A percentile compares a stretch with the other conserved stretches of the same genome.
phyloP scores from a whole-genome alignment of 2,888 invertebrate genomes.

The Macrophya alboannulata region DNA sequence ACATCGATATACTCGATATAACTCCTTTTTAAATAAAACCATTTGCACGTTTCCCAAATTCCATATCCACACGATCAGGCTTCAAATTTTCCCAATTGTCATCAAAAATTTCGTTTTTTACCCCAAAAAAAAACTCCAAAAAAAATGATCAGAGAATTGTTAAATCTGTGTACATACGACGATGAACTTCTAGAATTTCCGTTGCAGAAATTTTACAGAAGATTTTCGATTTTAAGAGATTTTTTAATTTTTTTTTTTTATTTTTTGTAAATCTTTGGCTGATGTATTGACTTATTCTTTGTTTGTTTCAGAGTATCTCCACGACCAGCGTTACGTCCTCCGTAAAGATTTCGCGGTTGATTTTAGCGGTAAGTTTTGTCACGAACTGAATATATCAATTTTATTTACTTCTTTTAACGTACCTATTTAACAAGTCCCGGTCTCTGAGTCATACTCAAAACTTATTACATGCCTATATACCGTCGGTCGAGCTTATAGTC shows the following conservation, averaged over 20 bases:
- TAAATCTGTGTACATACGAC: background rate
- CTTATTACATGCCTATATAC: background rate
- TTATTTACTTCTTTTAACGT: constrained; percentile 33
- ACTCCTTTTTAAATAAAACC: too few species aligned
- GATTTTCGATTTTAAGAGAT: background rate
- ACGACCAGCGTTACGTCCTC: constrained; percentile 81
- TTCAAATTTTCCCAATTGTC: background rate
- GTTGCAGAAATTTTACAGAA: background rate
- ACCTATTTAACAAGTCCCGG: background rate
- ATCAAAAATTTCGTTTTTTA: background rate
- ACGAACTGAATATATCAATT: constrained; percentile 68
- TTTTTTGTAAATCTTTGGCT: background rate
- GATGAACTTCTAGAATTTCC: background rate
- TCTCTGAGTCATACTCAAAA: constrained; percentile 54
- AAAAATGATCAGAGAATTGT: background rate
- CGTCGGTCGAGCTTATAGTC: background rate
- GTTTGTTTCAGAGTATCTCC: constrained; percentile 81
- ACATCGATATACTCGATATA: too few species aligned
- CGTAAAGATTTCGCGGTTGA: constrained; percentile 67
- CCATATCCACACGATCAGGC: too few species aligned
- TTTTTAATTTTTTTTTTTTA: background rate
- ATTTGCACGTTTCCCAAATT: background rate
- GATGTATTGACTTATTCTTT: constrained; percentile 50
- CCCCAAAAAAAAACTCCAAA: background rate
- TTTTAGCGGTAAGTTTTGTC: constrained; percentile 71